Evolutionary conservation across 2,113 vertebrate species (phyloP).

Genomic region (Plectropomus leopardus): DNA sequence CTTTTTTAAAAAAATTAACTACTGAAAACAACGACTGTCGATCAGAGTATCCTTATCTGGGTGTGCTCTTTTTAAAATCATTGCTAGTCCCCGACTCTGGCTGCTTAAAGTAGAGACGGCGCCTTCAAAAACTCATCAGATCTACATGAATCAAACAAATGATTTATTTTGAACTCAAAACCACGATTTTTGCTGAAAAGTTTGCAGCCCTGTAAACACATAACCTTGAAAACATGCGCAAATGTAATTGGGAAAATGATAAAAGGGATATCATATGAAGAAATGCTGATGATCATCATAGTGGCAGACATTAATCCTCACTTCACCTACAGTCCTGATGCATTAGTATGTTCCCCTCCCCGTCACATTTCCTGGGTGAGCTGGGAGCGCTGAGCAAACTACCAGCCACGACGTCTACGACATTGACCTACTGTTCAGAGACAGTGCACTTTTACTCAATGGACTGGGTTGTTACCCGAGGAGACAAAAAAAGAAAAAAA

Average conservation of each 20-base stretch:
- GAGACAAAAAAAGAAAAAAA: neutral
- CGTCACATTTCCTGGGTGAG: neutral
- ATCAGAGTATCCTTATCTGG: too few species aligned
- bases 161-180: too few species aligned
- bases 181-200: too few species aligned
- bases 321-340: rapidly evolving
- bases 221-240: too few species aligned
- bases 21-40: too few species aligned
- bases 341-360: slow-evolving; percentile 4
- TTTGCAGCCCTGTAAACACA: too few species aligned
- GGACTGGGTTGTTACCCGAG: slow-evolving; percentile 18
- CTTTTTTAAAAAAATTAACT: too few species aligned
- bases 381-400: slow-evolving; percentile 7
- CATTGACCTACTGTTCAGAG: slow-evolving; percentile 52
- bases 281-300: neutral
- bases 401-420: slow-evolving; percentile 52
- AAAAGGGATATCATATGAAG: neutral
- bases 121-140: too few species aligned
- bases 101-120: too few species aligned
- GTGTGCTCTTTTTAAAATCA: too few species aligned
- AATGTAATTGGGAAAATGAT: neutral
- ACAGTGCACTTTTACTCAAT: slow-evolving; percentile 46
- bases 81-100: too few species aligned
- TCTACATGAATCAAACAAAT: too few species aligned
- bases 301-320: neutral